Base-by-base conservation (phyloP, 1,140 invertebrate species). In the Heliconius eleuchia region DNA sequence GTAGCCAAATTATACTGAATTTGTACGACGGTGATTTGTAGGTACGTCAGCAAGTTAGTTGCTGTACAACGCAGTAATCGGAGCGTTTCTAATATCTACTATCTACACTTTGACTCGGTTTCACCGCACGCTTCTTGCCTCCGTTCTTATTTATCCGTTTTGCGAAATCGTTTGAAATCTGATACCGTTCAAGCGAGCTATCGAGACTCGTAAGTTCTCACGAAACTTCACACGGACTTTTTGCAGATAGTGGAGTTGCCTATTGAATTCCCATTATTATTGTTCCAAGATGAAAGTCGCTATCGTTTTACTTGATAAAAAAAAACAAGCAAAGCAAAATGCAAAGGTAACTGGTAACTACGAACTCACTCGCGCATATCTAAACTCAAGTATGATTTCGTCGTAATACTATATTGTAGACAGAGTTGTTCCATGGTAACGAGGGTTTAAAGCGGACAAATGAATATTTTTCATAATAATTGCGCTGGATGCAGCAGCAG, bases 31-130 rank as follows among this genome's bases (percentile, higher is more conserved):
- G 11, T 30, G 60, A 66, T 27, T 30, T 30, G 60, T 30, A 27
- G 13, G 60, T 78, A 73, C 82, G 78, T 74, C 81, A 82, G 82
- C 80, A 83, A 84, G 83, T 46, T 37, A 37, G 34, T 85, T 79
- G 80, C 86, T 86, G 84, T 83, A 57, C 23, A 85, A 86, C 91
- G 88, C 89, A 89, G 93, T 93, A 94, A 93, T 92, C 91, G 93
- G 93, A 93, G 93, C 93, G 91, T 93, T 93, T 94, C 91, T 94
- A 93, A 93, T 94, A 94, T 91, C 91, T 90, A 91, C 91, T 94
- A 94, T 91, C 91, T 90, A 91, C 91, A 91, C 91, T 93, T 92
- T 90, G 92, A 91, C 86, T 94, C 88, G 85, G 91, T 94, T 93
- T 94, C 93, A 93, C 91, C 90, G 92, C 91, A 94, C 92, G 91